Base-by-base conservation (phyloP, 2,888 invertebrate genomes). In the Oeneis ivallda region DNA sequence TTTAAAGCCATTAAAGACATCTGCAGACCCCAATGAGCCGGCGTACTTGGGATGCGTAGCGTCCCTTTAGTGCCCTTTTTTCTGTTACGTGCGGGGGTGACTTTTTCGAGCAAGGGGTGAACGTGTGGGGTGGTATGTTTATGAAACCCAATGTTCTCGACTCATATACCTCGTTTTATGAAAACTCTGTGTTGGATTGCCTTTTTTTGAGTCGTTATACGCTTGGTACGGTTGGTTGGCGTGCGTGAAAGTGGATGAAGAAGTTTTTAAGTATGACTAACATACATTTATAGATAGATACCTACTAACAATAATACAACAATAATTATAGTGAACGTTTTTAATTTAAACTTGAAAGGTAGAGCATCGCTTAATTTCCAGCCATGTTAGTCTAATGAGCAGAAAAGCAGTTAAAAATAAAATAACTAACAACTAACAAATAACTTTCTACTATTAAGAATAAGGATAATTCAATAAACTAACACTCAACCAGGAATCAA, bases 1-100 rank as follows among this genome's bases (percentile, higher is more conserved):
- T 91, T 92, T 91, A 89, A 91, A 89, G 86, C 89, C 90, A 91
- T 92, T 91, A 92, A 89, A 90, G 88, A 89, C 91, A 92, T 92
- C 92, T 92, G 91, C 87, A 89, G 90, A 83, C 85, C 87, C 83
- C 80, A 88, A 88, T 89, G 89, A 89, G 90, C 80, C 75, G 82
- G 83, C 86, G 87, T 89, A 87, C 89, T 89, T 87, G 86, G 85
- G 88, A 89, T 89, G 89, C 89, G 89, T 84, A 82, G 75, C 89
- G 85, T 87, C 90, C 89, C 88, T 87, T 76, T 80, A 82, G 85
- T 84, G 87, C 87, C 88, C 88, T 90, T 91, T 91, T 90, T 91
- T 88, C 82, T 86, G 86, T 81, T 86, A 86, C 86, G 89, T 89
- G 89, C 85, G 89, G 91, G 89, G 92, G 91, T 88, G 91, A 89